Base-by-base conservation (phyloP, 2,888 invertebrate species). In the Lordiphosa fenestrarum region DNA sequence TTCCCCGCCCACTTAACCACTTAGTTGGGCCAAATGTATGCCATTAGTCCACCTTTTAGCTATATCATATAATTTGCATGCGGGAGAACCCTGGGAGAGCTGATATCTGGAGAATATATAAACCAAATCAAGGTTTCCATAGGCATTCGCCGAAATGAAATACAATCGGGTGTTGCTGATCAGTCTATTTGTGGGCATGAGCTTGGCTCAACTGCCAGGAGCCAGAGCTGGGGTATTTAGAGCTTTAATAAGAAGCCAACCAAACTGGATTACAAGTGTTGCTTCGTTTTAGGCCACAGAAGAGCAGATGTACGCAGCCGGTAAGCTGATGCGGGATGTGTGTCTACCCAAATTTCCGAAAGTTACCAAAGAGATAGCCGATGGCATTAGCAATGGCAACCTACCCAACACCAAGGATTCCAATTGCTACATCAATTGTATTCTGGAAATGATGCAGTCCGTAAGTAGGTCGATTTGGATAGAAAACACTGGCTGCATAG, bases 291-390 rank as follows among this genome's bases (percentile, higher is more conserved):
- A 88, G 88, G 88, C 85, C 3, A 89, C 89, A 0, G 82, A 90
- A 88, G 92, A 93, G 55, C 94, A 94, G 87, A 90, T 94, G 82
- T 91, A 86, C 75, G 91, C 92, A 13, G 91, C 93, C 0, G 91
- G 91, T 0, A 92, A 91, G 85, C 89, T 92, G 77, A 91, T 94
- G 88, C 89, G 93, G 46, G 93, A 93, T 77, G 89, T 92, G 0
- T 94, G 94, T 70, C 90, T 91, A 59, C 92, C 92, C 2, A 94
- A 94, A 89, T 91, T 91, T 53, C 75, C 89, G 0, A 89, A 86
- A 69, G 64, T 89, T 0, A 70, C 69, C n/a, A 53, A 40, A 25
- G 89, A 83, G 19, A 64, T 83, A 0, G 88, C 88, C 9, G 84
- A 89, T 58, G 71, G 52, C 6, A 86, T 90, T 13, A 69, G 62